phyloP scores from a whole-genome alignment of 2,888 invertebrate genomes.

The Drosophila nr. medialis region DNA sequence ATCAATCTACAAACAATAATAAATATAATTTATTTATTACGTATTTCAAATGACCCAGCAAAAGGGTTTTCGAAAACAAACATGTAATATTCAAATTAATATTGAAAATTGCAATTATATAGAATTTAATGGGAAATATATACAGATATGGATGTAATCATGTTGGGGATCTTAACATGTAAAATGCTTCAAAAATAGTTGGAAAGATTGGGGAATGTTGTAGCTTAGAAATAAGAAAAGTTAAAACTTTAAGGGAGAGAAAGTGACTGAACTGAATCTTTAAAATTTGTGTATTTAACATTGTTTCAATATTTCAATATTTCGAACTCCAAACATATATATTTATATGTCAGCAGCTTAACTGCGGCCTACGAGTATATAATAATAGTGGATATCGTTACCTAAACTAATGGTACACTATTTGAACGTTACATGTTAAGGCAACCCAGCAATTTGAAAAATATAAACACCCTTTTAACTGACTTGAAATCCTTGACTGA shows the following conservation, averaged over 20 bases:
- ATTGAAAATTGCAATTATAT: neutral
- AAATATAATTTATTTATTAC: neutral
- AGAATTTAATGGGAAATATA: neutral
- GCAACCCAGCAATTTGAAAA: neutral
- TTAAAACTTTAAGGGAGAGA: neutral
- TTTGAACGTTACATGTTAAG: neutral
- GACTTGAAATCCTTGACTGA: constrained; percentile 2
- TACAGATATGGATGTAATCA: neutral
- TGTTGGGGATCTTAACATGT: no score
- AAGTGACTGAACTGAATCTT: neutral
- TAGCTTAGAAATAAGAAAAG: neutral
- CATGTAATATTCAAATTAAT: neutral
- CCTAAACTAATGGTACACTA: neutral
- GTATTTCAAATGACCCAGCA: neutral
- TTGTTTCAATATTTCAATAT: neutral
- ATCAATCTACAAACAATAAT: neutral
- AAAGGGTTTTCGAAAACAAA: neutral
- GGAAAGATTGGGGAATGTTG: neutral
- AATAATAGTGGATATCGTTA: neutral
- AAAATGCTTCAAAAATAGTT: neutral
- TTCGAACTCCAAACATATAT: neutral
- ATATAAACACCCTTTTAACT: neutral
- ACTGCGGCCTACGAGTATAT: neutral
- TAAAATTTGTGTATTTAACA: neutral
- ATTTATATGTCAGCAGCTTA: neutral